Conservation (phyloP, 2,113 vertebrate species). For the Chroicocephalus ridibundus region DNA sequence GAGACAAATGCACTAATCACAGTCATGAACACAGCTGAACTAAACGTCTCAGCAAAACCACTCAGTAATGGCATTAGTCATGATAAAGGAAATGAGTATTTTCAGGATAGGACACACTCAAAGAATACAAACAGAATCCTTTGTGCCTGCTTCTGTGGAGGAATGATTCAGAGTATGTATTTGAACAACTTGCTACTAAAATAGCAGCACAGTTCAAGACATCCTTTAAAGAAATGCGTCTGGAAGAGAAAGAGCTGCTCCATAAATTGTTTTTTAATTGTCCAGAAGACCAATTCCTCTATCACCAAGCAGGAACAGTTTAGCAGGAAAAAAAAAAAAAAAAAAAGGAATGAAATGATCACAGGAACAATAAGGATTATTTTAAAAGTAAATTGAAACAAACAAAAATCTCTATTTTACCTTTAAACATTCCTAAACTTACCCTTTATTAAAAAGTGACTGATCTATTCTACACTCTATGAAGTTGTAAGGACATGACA, state of each 20-base stretch:
- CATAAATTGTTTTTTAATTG: slow-evolving; percentile 7
- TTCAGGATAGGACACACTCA: not conserved
- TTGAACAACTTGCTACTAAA: slow-evolving; percentile 8
- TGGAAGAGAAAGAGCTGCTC: not conserved
- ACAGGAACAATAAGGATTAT: not conserved
- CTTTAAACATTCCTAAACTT: not conserved
- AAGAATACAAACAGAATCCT: slow-evolving; percentile 39
- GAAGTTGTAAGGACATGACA: not conserved
- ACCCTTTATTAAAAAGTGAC: not conserved
- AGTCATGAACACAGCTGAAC: not conserved
- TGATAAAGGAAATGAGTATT: slow-evolving; percentile 47
- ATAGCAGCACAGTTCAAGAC: not conserved
- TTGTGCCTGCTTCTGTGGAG: not conserved
- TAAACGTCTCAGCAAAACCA: slow-evolving; percentile 45
- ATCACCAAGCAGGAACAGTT: not conserved
- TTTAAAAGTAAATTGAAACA: not conserved
- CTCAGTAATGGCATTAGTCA: slow-evolving; percentile 33
- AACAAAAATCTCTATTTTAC: not conserved
- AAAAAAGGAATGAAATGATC: not conserved
- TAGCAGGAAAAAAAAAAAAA: not conserved
- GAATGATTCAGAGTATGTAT: slow-evolving; percentile 12
- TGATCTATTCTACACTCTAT: not conserved
- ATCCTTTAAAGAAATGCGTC: not conserved
- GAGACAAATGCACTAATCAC: slow-evolving; percentile 48
- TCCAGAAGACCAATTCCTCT: not conserved